phyloP scores from a whole-genome alignment of 2,888 invertebrate genomes.

The Ctenicera cuprea region DNA sequence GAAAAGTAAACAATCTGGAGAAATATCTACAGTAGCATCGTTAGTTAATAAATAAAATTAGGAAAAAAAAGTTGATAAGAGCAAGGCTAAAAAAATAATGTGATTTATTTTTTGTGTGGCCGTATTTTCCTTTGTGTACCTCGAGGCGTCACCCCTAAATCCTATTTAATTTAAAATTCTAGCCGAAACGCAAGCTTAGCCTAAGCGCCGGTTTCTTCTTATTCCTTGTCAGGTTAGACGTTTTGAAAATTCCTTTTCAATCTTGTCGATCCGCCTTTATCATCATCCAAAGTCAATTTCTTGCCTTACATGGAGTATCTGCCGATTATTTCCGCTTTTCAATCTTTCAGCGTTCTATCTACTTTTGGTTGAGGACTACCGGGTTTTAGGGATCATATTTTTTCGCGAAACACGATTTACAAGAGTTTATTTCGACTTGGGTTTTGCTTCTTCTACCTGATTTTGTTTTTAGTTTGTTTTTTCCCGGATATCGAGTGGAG shows the following conservation, averaged over 20 bases:
- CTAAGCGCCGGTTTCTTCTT: slow-evolving; percentile 5
- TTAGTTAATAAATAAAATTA: too few relatives aligned
- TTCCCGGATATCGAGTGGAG: slow-evolving; percentile 2
- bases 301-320: slow-evolving; percentile 26
- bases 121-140: background rate
- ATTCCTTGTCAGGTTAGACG: slow-evolving; percentile 2
- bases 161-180: slow-evolving; percentile 23
- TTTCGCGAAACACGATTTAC: slow-evolving; percentile 27
- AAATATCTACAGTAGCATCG: too few relatives aligned
- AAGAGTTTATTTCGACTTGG: slow-evolving; percentile 25
- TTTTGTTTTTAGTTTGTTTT: slow-evolving; percentile 22
- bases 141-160: background rate
- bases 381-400: slow-evolving; percentile 23
- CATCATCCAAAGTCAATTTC: slow-evolving; percentile 38
- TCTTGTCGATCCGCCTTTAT: slow-evolving; percentile 26
- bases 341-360: slow-evolving; percentile 32
- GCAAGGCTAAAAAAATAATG: too few relatives aligned
- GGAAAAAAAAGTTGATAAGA: too few relatives aligned
- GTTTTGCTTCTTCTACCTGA: background rate
- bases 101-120: background rate
- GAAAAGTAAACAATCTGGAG: too few relatives aligned
- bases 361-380: slow-evolving; percentile 17
- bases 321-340: slow-evolving; percentile 43
- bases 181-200: slow-evolving; percentile 18
- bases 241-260: slow-evolving; percentile 23